A percentile compares a stretch with the other conserved stretches of the same genome.
Evolutionary conservation across 2,888 invertebrate genomes (phyloP).

Genomic region (Platycheirus albimanus): DNA sequence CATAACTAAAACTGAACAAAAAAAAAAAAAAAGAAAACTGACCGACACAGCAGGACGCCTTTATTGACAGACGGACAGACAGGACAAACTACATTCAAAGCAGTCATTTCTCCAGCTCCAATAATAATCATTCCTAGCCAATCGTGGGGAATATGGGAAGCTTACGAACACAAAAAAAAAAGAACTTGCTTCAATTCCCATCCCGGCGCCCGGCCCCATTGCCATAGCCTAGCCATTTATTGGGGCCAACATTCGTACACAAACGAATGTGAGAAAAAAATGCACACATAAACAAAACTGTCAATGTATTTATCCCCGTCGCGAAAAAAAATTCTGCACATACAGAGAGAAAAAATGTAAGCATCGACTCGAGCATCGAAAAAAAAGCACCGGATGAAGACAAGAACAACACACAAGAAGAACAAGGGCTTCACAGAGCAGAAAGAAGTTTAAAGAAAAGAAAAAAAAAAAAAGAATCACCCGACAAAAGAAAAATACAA

Average conservation of each 20-base stretch:
- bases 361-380: constrained; percentile 48
- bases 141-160: constrained; percentile 66
- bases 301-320: constrained; percentile 52
- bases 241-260: constrained; percentile 60
- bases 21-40: no score
- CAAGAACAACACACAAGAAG: constrained; percentile 65
- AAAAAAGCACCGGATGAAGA: constrained; percentile 68
- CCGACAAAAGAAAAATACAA: constrained; percentile 73
- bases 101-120: constrained; percentile 67
- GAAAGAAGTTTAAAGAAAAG: no score
- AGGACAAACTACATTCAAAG: constrained; percentile 65
- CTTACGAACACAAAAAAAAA: constrained; percentile 29
- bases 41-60: constrained; percentile 43
- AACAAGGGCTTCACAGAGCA: constrained; percentile 51
- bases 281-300: constrained; percentile 65
- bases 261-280: constrained; percentile 63
- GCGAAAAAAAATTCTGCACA: constrained; percentile 60
- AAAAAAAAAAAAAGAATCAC: constrained; percentile 67
- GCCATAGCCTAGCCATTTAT: no score
- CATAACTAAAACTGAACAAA: not conserved
- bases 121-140: constrained; percentile 58
- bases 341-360: constrained; percentile 69
- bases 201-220: constrained; percentile 40
- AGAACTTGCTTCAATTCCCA: constrained; percentile 40
- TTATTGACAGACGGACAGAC: constrained; percentile 49